Conservation (phyloP, 2,113 vertebrate species). For the Electrona antarctica region DNA sequence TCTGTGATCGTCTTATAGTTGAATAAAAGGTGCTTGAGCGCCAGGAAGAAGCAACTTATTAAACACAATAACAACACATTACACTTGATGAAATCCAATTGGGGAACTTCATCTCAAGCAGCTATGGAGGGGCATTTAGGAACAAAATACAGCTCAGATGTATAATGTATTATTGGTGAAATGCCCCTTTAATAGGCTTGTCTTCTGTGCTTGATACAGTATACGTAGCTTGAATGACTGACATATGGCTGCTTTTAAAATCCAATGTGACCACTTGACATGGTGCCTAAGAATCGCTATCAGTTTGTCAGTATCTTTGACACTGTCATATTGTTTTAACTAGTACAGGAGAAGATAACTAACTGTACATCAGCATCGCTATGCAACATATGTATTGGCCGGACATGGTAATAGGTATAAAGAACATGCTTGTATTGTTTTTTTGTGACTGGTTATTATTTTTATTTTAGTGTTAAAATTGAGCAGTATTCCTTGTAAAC, state of each 20-base stretch:
- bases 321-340: neutral
- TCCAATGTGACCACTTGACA: neutral
- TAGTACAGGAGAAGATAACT: neutral
- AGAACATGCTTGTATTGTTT: constrained; percentile 5
- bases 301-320: constrained; percentile 9
- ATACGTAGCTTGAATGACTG: constrained; percentile 2
- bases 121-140: no score
- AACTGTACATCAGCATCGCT: constrained; percentile 7
- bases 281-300: constrained; percentile 4
- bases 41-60: constrained; percentile 25
- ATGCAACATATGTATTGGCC: constrained; percentile 21
- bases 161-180: no score
- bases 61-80: constrained; percentile 17
- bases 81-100: neutral
- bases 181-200: constrained; percentile 1
- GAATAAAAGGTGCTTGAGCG: constrained; percentile 14
- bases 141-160: no score
- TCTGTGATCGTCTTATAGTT: constrained; percentile 23
- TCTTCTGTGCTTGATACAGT: neutral
- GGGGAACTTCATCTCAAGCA: no score
- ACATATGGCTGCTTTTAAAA: neutral
- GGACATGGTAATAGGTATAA: neutral
- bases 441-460: neutral
- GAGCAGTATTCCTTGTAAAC: constrained; percentile 29
- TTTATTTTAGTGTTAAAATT: constrained; percentile 11